These are phyloP conservation scores for Laupala kohalensis DNA, from an alignment of 1,140 invertebrate species.

Conservation along the genomic window DNA sequence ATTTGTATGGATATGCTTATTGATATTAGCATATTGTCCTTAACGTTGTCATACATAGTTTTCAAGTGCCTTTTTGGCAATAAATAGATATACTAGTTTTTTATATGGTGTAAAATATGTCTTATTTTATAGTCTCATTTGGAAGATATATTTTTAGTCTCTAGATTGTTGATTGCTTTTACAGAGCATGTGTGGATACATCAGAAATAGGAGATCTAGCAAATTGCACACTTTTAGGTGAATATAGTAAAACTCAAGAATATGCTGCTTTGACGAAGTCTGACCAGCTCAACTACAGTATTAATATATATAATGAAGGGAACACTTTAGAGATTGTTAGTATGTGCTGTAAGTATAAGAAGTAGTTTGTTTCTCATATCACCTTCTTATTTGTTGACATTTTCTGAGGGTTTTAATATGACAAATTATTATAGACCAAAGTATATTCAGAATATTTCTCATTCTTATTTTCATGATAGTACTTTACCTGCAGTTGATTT, in stretches of 20 bases:
- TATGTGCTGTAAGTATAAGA: slow-evolving; percentile 67
- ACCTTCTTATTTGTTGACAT: neutral
- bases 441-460: too few species aligned
- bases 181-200: slow-evolving; percentile 76
- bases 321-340: slow-evolving; percentile 85
- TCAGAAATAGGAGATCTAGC: slow-evolving; percentile 68
- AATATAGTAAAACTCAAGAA: slow-evolving; percentile 70
- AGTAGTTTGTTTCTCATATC: neutral
- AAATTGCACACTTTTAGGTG: slow-evolving; percentile 62
- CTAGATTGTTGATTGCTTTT: slow-evolving; percentile 16
- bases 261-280: slow-evolving; percentile 57
- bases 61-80: too few species aligned
- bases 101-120: too few species aligned
- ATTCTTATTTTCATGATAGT: too few species aligned
- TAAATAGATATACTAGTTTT: too few species aligned
- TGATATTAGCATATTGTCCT: too few species aligned
- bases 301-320: slow-evolving; percentile 89
- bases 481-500: too few species aligned
- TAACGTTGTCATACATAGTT: too few species aligned
- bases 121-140: too few species aligned
- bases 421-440: too few species aligned
- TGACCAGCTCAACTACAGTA: slow-evolving; percentile 77
- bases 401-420: too few species aligned
- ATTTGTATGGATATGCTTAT: too few species aligned
- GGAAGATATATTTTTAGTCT: neutral